Percentiles rank a stretch among this genome's conserved stretches.
Evolutionary conservation across 2,888 invertebrate genomes (phyloP).

Genomic region (Timandra comae): DNA sequence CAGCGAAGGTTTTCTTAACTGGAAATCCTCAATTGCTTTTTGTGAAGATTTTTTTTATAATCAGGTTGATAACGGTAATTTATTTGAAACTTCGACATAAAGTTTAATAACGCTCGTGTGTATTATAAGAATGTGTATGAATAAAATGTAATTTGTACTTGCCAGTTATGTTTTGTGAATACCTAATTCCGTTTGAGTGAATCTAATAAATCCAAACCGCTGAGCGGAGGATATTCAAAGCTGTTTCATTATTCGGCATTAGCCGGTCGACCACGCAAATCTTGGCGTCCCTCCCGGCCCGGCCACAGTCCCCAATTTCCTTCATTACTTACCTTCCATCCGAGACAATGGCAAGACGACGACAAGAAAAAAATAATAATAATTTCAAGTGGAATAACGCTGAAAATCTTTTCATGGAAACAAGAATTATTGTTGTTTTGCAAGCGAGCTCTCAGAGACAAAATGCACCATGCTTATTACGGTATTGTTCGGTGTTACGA

Average conservation of each 20-base stretch:
- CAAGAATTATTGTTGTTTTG: conserved; percentile 78
- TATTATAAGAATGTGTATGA: no score
- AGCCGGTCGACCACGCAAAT: conserved; percentile 72
- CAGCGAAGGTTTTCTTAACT: conserved; percentile 13
- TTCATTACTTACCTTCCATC: conserved; percentile 74
- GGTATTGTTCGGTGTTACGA: conserved; percentile 74
- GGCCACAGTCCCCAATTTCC: conserved; percentile 70
- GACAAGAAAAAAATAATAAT: conserved; percentile 73
- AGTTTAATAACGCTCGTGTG: no score
- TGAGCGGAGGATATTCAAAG: conserved; percentile 61
- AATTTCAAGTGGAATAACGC: conserved; percentile 77
- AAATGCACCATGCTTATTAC: conserved; percentile 76
- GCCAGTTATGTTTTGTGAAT: conserved; percentile 33
- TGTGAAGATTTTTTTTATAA: no score
- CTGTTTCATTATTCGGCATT: conserved; percentile 73
- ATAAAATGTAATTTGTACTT: no score
- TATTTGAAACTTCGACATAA: no score
- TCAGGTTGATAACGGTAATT: no score
- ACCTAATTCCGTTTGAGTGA: conserved; percentile 59
- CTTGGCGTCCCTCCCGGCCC: conserved; percentile 58
- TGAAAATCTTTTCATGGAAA: conserved; percentile 76
- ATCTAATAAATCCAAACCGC: conserved; percentile 66
- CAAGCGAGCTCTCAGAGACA: conserved; percentile 74
- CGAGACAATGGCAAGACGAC: conserved; percentile 76
- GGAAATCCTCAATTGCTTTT: conserved; percentile 13